These are phyloP conservation scores for Mastomys coucha DNA, from an alignment of 2,113 vertebrate genomes.

Conservation along the genomic window DNA sequence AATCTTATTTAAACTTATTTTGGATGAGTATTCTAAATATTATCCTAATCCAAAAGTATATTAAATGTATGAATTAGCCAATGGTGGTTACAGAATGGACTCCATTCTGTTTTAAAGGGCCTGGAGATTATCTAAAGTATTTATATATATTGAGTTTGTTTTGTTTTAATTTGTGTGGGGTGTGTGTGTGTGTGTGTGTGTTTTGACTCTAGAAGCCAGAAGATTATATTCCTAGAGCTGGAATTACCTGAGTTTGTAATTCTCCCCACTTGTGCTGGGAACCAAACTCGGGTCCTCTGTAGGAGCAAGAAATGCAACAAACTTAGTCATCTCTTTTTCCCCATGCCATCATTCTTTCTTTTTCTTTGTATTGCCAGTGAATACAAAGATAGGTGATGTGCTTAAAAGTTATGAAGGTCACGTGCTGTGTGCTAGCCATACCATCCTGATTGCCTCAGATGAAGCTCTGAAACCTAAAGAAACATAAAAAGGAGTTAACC, in stretches of 20 bases:
- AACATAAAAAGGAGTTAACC: not conserved
- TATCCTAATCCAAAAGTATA: not conserved
- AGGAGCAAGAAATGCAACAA: not conserved
- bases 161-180: not conserved
- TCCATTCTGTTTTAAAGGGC: not conserved
- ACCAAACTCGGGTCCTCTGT: not conserved
- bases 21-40: not conserved
- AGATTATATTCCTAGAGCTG: not conserved
- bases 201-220: not conserved
- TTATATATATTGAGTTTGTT: not conserved
- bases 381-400: not conserved
- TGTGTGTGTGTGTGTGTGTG: not conserved
- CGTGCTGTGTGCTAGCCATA: not conserved
- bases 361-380: not conserved
- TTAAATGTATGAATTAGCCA: not conserved
- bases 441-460: not conserved
- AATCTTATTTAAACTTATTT: constrained; percentile 24
- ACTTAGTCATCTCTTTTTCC: not conserved
- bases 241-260: not conserved
- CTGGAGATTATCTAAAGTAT: not conserved
- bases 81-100: not conserved
- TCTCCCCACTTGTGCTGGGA: not conserved
- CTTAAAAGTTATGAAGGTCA: not conserved
- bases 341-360: no score
- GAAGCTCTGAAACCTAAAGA: not conserved